Base-by-base conservation (phyloP, 2,797 vertebrate genomes). In the Siniperca undulata region DNA sequence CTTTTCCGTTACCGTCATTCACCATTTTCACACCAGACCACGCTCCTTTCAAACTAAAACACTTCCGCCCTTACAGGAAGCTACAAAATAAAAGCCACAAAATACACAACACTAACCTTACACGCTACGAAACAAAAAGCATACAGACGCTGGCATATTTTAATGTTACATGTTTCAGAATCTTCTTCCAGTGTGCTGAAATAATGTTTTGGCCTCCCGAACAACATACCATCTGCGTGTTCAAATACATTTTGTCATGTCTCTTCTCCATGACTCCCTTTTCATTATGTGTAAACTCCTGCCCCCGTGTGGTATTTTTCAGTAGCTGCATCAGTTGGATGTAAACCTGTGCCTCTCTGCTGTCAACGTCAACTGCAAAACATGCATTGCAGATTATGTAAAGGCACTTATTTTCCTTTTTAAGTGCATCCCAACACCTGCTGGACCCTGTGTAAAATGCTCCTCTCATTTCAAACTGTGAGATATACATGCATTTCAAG, bases 271-370 rank as follows among this genome's bases (percentile, higher is more conserved):
- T 24, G 1, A 30, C 8, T 69, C n/a, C 61, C 4, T 19, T 77
- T 5, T 55, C 3, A 0, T 4, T 58, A 9, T 42, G 13, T 76
- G 74, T 60, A 8, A 78, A 69, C 62, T 59, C 4, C 71, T 85
- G 78, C 82, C 79, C 36, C 42, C 81, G 0, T 77, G 82, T 79
- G 90, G 78, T 62, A 1, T 2, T 34, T 64, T n/a, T 12, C 4
- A 34, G 65, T 27, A 64, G 61, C 40, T 70, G n/a, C 69, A 2
- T 67, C 22, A 36, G 13, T 2, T 42, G 7, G 7, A 48, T 38
- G n/a, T 53, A 2, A 24, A 72, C 3, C 30, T 42, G 10, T n/a
- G 12, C 3, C 17, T 14, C 8, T 19, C 27, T 79, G 38, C 4
- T 5, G 38, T 20, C 4, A 53, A 5, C 2, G 1, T 7, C 1